Conservation (phyloP, 2,888 invertebrate species). For the Odontocolon sp. region DNA sequence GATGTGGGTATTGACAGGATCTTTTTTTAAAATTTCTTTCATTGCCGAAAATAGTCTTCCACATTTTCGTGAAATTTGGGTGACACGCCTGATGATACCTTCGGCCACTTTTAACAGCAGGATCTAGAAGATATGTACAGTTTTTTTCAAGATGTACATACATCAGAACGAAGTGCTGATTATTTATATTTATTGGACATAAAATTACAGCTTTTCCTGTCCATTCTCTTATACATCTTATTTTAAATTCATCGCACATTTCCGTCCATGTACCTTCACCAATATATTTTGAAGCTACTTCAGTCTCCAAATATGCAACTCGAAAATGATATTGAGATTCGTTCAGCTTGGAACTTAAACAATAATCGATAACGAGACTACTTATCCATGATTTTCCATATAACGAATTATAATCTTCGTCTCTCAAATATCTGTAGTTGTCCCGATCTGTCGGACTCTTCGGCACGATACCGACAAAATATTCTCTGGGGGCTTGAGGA, state of each 20-base stretch:
- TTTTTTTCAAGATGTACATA: background rate
- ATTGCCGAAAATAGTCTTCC: background rate
- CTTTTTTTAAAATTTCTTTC: background rate
- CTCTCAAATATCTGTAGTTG: background rate
- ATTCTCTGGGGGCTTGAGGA: background rate
- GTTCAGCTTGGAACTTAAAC: background rate
- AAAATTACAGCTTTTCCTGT: background rate
- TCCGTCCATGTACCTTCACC: background rate
- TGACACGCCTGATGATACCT: background rate
- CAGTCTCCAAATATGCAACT: background rate
- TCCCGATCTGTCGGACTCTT: background rate
- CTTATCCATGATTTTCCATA: background rate
- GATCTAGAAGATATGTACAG: background rate
- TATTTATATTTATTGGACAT: background rate
- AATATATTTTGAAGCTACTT: background rate
- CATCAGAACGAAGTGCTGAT: background rate
- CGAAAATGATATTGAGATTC: background rate
- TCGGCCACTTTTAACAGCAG: background rate
- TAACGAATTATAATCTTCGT: background rate
- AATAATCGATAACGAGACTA: background rate
- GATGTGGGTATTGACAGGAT: background rate
- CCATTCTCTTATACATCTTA: background rate
- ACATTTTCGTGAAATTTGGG: background rate
- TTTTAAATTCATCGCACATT: background rate
- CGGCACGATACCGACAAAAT: background rate